phyloP scores from a whole-genome alignment of 2,888 invertebrate genomes.

The Leptopilina myrica region DNA sequence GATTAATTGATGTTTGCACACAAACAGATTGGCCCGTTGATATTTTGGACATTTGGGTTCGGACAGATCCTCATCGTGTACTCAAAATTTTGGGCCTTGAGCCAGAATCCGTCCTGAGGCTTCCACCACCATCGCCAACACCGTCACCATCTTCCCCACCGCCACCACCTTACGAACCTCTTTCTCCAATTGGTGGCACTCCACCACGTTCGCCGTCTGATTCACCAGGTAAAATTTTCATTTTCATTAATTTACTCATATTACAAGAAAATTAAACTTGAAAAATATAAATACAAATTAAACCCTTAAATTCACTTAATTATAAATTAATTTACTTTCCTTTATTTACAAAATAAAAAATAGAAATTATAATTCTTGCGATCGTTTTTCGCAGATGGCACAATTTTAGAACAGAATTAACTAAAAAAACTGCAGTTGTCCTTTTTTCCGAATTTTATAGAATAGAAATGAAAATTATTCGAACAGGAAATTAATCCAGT shows the following conservation, averaged over 20 bases:
- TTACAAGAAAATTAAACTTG: too few species aligned
- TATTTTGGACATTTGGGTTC: constrained; percentile 82
- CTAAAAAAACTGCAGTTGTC: too few species aligned
- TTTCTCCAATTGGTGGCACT: constrained; percentile 76
- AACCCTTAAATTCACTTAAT: too few species aligned
- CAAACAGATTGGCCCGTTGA: constrained; percentile 83
- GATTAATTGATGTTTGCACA: constrained; percentile 75
- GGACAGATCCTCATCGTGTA: constrained; percentile 85
- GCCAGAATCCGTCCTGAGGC: constrained; percentile 77
- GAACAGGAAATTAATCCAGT: too few species aligned
- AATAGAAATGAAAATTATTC: too few species aligned
- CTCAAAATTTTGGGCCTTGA: constrained; percentile 86
- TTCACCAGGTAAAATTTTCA: constrained; percentile 74
- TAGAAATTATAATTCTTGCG: too few species aligned
- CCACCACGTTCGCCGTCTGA: constrained; percentile 77
- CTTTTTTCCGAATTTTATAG: too few species aligned
- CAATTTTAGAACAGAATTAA: too few species aligned
- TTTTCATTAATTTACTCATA: neutral
- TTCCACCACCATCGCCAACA: constrained; percentile 65
- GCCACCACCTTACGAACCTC: constrained; percentile 78
- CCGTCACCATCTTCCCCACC: constrained; percentile 71
- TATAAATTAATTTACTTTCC: too few species aligned
- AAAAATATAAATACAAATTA: too few species aligned
- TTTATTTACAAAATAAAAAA: too few species aligned
- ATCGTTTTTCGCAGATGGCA: too few species aligned